Conservation (phyloP, 2,797 vertebrate genomes). For the Spinibarbus caldwelli region DNA sequence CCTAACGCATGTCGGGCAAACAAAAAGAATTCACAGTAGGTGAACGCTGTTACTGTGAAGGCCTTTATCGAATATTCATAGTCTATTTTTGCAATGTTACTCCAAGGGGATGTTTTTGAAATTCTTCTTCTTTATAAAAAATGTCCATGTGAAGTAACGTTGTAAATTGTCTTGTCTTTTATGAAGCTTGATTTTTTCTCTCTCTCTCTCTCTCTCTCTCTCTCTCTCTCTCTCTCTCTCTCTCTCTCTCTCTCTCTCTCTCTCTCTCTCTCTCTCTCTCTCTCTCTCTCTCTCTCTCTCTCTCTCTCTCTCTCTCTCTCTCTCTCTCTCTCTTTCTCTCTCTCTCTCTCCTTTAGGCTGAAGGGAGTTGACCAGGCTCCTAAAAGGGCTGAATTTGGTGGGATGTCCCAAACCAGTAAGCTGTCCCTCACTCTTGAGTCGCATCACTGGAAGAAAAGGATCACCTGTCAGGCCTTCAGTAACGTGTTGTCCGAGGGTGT, state of each 20-base stretch:
- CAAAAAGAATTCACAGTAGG: constrained; percentile 18
- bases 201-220: background rate
- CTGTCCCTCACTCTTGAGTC: constrained; percentile 78
- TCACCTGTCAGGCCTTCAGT: constrained; percentile 85
- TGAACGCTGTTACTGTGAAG: background rate
- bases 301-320: too few relatives aligned
- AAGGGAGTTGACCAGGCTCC: constrained; percentile 69
- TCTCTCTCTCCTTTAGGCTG: too few relatives aligned
- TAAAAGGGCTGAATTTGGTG: constrained; percentile 75
- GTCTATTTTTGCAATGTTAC: background rate
- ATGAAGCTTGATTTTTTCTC: background rate
- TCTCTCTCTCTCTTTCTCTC: too few relatives aligned
- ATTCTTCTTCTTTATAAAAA: background rate
- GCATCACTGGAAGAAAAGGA: constrained; percentile 79
- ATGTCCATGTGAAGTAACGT: background rate
- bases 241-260: too few relatives aligned
- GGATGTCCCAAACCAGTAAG: constrained; percentile 75
- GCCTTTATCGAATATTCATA: constrained; percentile 35
- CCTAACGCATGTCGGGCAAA: constrained; percentile 19
- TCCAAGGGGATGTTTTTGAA: constrained; percentile 11
- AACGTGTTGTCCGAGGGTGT: constrained; percentile 76
- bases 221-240: too few relatives aligned
- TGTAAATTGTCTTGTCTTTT: background rate
- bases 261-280: too few relatives aligned
- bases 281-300: too few relatives aligned